Evolutionary conservation across 2,888 invertebrate genomes (phyloP), one percentile per base, ranked within the genome.

Genomic region (Podotricha telesiphe): DNA sequence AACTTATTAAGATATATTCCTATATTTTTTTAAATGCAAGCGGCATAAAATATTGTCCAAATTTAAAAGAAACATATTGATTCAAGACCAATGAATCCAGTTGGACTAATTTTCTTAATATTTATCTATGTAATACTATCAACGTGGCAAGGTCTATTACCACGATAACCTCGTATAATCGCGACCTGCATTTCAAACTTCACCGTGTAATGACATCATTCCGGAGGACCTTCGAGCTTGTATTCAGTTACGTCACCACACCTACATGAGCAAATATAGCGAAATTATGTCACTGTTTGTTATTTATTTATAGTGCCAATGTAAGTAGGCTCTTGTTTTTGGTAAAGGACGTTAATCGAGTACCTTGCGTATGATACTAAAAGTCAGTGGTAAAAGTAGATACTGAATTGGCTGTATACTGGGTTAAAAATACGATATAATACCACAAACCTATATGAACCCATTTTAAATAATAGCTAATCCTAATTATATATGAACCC

Each of bases 151-250:
- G 82, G 80, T 75, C 76, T 69, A 71, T 64, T 63, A 65, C 71
- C 74, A 68, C 40, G 76, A 68, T 73, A 80, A 74, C 86, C 86
- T 84, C 80, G 81, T 67, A n/a, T 66, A 73, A 72, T 72, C 74
- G 78, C 76, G 81, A 80, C 78, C 77, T 74, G 77, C 78, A 80
- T 79, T 74, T 73, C 69, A 73, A 73, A 67, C 59, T 51, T 66
- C 51, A 37, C 68, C 65, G 65, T 56, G 34, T 64, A n/a, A 82
- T 86, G 86, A 86, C 84, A 85, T 86, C 86, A 86, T 68, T 72
- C 59, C 59, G 45, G 42, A 50, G 66, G 68, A 68, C 73, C 70
- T 73, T 72, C 68, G 42, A 42, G 47, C 45, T 53, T 34, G 53
- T 59, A 66, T 47, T 34, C 15, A 50, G 63, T 74, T 68, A 69